Base-by-base conservation (phyloP, 2,113 vertebrate genomes). In the Verasper variegatus region DNA sequence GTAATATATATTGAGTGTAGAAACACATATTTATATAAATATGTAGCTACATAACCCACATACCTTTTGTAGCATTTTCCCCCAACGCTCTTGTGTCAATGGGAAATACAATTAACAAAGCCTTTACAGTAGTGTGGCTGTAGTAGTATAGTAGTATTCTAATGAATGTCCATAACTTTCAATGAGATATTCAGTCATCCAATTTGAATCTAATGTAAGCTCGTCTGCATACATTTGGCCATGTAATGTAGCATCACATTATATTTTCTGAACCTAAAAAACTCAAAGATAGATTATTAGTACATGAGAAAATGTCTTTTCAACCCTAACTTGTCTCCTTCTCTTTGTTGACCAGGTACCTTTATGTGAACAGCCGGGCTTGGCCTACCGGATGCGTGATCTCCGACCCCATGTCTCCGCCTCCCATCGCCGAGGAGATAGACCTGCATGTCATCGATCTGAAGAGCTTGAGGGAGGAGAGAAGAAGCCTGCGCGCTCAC, bases 351-450 rank as follows among this genome's bases (percentile, higher is more conserved):
- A 37, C 49, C 89, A 99, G 98, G 93, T 98, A 98, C 85, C 91
- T 99, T 51, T 99, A 99, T 0, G 97, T 99, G 64, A 99, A 98
- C 86, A 98, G 97, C 89, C 96, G 97, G 0, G 96, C 98, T 3
- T 99, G 98, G 98, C 98, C 98, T 0, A 86, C 92, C 0, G 96
- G 95, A 56, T 97, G 96, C 0, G 82, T 98, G 71, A 96, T 99
- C 83, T 96, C 96, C 0, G 96, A 99, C 86, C 98, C 98, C 0
- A 97, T 98, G 97, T 96, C 95, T 76, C 97, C 98, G 0, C 98
- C 98, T 0, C 98, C 98, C 75, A 98, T 99, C 0, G 97, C 98
- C 0, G 97, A 98, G 92, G 97, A 99, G 93, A 98, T 99, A 0
- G 98, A 99, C 82, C 90, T 99, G 65, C 96, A 97, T 0, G 97